These are phyloP conservation scores for Scaptomyza hsui DNA, from an alignment of 1,140 invertebrate species.

Conservation along the genomic window DNA sequence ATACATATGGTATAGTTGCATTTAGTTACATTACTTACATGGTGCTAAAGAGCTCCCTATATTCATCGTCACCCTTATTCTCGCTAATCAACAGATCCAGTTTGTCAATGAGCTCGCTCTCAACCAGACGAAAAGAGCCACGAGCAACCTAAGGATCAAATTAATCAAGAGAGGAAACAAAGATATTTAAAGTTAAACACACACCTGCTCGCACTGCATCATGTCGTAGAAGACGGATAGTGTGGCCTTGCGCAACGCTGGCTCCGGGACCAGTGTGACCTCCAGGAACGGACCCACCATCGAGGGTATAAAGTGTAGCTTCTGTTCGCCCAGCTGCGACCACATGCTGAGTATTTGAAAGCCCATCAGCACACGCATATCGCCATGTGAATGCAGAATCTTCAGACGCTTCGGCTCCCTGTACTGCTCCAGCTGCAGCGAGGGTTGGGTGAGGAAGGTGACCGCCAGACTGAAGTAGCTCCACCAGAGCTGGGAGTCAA, in stretches of 20 bases:
- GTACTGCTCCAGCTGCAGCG: conserved; percentile 94
- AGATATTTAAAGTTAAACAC: neutral
- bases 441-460: conserved; percentile 93
- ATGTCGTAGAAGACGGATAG: conserved; percentile 98
- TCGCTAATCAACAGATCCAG: conserved; percentile 95
- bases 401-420: conserved; percentile 91
- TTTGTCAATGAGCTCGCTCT: conserved; percentile 96
- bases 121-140: conserved; percentile 91
- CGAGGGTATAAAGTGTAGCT: conserved; percentile 95
- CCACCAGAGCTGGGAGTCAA: conserved; percentile 91
- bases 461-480: conserved; percentile 95
- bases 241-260: conserved; percentile 94
- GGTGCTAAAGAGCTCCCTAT: conserved; percentile 94
- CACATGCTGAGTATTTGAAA: conserved; percentile 97
- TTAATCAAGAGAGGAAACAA: neutral
- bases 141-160: conserved; percentile 75
- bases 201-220: conserved; percentile 96
- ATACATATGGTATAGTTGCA: conserved; percentile 26
- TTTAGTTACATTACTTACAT: conserved; percentile 90
- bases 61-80: conserved; percentile 97
- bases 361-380: conserved; percentile 96
- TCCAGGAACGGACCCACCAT: conserved; percentile 97
- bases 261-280: conserved; percentile 95
- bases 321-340: conserved; percentile 91
- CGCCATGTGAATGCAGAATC: conserved; percentile 92